Evolutionary conservation across 2,113 vertebrate species (phyloP).

Genomic region (Daphoenositta chrysoptera): DNA sequence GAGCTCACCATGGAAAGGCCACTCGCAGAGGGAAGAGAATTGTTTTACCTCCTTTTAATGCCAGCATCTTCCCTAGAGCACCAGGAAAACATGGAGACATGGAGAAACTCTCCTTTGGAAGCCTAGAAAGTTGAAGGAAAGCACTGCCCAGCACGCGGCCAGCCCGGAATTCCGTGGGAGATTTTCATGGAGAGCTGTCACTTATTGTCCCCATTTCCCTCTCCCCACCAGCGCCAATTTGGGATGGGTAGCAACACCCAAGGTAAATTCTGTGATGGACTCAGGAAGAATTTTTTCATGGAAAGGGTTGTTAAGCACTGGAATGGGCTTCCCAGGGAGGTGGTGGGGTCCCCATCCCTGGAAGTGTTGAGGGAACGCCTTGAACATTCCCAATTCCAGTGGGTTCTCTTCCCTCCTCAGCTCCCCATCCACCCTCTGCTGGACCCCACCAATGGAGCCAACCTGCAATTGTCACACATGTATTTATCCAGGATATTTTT

Average conservation of each 20-base stretch:
- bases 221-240: neutral
- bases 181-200: neutral
- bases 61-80: neutral
- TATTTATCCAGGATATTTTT: neutral
- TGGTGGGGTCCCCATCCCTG: neutral
- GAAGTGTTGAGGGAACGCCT: accelerated
- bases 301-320: neutral
- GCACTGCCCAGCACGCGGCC: neutral
- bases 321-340: neutral
- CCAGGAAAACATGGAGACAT: neutral
- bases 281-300: neutral
- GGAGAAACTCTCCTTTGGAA: neutral
- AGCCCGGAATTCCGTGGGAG: neutral
- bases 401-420: neutral
- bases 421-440: neutral
- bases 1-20: neutral
- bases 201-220: neutral
- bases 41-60: neutral
- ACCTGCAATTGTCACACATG: neutral
- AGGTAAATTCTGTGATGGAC: neutral
- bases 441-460: neutral
- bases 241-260: neutral
- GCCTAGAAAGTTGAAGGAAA: neutral
- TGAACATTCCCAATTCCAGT: neutral
- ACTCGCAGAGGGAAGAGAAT: neutral